Evolutionary conservation across 1,140 invertebrate species (phyloP).

Genomic region (Eriocheir sinensis): DNA sequence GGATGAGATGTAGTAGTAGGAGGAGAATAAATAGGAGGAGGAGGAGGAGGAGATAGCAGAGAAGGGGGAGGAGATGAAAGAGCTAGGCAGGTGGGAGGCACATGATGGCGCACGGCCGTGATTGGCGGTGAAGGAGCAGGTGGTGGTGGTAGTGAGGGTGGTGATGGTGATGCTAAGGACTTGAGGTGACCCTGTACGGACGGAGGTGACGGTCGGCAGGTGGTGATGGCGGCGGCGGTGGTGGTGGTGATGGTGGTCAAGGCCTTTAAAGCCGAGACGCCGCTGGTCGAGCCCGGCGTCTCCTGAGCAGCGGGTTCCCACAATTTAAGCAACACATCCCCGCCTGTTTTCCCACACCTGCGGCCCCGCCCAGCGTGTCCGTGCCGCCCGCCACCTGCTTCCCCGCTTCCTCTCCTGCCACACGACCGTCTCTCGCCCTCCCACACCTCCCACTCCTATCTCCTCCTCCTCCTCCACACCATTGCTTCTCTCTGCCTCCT

Average conservation of each 20-base stretch:
- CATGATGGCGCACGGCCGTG: background rate
- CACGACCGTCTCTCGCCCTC: background rate
- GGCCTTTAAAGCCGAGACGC: conserved; percentile 53
- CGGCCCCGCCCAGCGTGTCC: conserved; percentile 38
- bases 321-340: conserved; percentile 60
- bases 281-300: background rate
- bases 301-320: conserved; percentile 18
- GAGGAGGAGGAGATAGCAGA: background rate
- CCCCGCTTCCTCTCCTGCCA: background rate
- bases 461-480: background rate
- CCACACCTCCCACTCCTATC: background rate
- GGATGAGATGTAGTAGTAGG: background rate
- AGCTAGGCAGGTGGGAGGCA: background rate
- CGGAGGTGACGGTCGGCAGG: background rate
- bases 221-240: conserved; percentile 20
- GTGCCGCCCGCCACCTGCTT: conserved; percentile 31
- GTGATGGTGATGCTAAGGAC: too few species aligned
- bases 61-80: background rate
- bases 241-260: conserved; percentile 43
- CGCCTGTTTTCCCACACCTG: conserved; percentile 58
- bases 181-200: conserved; percentile 3
- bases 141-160: background rate
- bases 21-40: background rate
- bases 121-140: background rate
- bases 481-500: background rate